phyloP scores from a whole-genome alignment of 2,113 vertebrate genomes.

The Gnathonemus longibarbis region DNA sequence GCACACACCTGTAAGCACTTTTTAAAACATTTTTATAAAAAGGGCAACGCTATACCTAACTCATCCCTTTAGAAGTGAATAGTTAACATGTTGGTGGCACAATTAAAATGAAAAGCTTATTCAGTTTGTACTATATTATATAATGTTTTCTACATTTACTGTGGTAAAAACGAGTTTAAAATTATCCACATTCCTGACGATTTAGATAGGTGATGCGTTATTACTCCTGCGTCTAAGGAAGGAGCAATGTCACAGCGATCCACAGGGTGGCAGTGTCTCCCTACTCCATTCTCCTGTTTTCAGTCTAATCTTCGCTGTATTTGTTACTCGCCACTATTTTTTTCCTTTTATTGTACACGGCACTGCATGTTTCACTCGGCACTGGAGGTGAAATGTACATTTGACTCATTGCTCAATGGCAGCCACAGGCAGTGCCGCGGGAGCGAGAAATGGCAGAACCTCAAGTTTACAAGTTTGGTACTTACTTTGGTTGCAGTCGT shows the following conservation, averaged over 20 bases:
- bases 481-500: background rate
- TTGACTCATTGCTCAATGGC: background rate
- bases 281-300: conserved; percentile 25
- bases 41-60: background rate
- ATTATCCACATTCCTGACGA: background rate
- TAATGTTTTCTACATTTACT: background rate
- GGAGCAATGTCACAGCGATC: background rate
- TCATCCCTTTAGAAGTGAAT: background rate
- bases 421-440: background rate
- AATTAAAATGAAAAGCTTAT: background rate
- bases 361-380: background rate
- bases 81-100: background rate
- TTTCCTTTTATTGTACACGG: background rate
- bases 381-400: background rate
- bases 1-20: background rate
- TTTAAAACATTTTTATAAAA: background rate
- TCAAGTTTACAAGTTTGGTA: background rate
- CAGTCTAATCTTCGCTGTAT: background rate
- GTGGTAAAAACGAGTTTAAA: background rate
- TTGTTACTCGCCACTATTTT: background rate
- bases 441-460: background rate
- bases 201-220: background rate
- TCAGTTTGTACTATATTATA: background rate
- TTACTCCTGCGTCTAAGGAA: background rate
- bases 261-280: conserved; percentile 63